Evolutionary conservation across 1,140 invertebrate species (phyloP).

Genomic region (Drosophila pachea): DNA sequence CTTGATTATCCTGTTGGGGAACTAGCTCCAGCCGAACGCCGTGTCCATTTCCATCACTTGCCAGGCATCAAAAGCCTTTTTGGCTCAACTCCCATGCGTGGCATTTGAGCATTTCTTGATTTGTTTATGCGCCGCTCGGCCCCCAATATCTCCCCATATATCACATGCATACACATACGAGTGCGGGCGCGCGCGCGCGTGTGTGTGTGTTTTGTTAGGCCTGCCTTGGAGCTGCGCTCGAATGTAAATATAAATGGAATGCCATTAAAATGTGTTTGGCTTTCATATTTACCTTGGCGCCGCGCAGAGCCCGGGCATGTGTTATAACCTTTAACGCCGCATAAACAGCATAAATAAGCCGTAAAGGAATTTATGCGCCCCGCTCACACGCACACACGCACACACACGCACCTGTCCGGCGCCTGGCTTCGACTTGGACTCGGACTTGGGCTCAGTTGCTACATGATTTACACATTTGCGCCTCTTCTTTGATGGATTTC

Average conservation of each 20-base stretch:
- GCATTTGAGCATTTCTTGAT: conserved; percentile 49
- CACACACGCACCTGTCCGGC: too few relatives aligned
- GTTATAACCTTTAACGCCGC: conserved; percentile 69
- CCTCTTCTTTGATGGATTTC: conserved; percentile 57
- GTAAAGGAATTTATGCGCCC: conserved; percentile 21
- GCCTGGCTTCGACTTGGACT: neutral
- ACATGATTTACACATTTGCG: conserved; percentile 60
- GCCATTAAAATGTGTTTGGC: conserved; percentile 74
- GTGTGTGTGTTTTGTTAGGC: conserved; percentile 61
- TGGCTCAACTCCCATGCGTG: conserved; percentile 52
- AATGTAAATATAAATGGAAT: conserved; percentile 65
- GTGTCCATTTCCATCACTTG: conserved; percentile 68
- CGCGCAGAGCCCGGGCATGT: conserved; percentile 33
- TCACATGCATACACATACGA: neutral
- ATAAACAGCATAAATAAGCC: conserved; percentile 72
- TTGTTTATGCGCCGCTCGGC: conserved; percentile 65
- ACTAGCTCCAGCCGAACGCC: neutral
- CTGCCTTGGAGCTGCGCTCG: conserved; percentile 40
- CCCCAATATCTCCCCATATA: neutral
- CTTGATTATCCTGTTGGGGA: conserved; percentile 6
- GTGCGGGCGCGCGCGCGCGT: too few relatives aligned
- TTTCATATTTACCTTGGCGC: conserved; percentile 70
- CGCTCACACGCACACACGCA: too few relatives aligned
- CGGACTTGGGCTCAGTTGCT: neutral
- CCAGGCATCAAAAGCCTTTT: conserved; percentile 63